Conservation (phyloP, 2,888 invertebrate genomes). For the Thyatira batis region DNA sequence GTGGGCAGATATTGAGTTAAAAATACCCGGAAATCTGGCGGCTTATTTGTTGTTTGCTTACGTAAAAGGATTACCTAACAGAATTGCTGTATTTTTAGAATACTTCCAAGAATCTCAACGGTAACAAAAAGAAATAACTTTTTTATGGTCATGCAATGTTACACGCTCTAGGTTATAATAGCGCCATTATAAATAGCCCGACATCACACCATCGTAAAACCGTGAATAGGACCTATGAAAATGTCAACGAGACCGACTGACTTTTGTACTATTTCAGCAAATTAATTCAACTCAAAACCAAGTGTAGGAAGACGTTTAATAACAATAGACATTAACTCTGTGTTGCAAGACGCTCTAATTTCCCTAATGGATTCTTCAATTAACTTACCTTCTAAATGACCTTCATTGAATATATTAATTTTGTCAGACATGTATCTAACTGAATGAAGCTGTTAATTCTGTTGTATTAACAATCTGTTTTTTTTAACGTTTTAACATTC, state of each 20-base stretch:
- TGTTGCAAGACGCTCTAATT: conserved; percentile 1
- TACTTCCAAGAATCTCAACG: no score
- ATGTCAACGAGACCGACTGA: neutral
- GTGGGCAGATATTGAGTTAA: no score
- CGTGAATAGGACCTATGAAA: neutral
- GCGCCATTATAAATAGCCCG: neutral
- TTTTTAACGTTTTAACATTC: no score
- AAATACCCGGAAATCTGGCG: neutral
- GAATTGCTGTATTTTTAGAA: neutral
- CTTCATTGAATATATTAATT: neutral
- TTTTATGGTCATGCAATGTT: no score
- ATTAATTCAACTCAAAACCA: neutral
- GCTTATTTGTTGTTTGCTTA: neutral
- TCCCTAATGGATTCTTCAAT: conserved; percentile 4
- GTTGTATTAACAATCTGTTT: no score
- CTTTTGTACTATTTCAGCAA: neutral
- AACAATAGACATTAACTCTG: neutral
- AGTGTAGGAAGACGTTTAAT: conserved; percentile 1
- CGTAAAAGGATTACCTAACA: neutral
- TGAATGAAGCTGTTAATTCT: no score
- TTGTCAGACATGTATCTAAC: no score
- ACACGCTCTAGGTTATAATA: neutral
- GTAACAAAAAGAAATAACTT: no score
- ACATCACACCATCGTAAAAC: neutral
- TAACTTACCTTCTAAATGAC: neutral